A percentile compares a stretch with the other conserved stretches of the same genome.
phyloP scores from a whole-genome alignment of 2,888 invertebrate genomes.

The Oeneis ivallda region DNA sequence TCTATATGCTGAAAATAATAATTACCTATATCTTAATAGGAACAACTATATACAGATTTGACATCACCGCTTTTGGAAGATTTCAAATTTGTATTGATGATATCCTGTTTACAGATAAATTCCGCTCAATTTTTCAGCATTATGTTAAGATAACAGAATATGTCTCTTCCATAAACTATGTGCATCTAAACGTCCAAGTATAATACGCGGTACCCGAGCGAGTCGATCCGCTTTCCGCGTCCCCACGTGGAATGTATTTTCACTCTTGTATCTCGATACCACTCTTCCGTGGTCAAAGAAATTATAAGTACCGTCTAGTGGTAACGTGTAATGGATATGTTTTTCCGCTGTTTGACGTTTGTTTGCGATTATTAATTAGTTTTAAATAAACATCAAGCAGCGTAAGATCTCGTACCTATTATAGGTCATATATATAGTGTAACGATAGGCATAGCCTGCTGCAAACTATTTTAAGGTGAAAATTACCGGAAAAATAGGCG shows the following conservation, averaged over 20 bases:
- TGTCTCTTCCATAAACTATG: conserved; percentile 18
- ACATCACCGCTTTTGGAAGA: neutral
- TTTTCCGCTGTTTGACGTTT: conserved; percentile 35
- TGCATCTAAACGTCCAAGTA: neutral
- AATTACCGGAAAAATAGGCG: too few relatives aligned
- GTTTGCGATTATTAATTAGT: neutral
- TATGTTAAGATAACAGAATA: neutral
- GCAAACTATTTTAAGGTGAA: too few relatives aligned
- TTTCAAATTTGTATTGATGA: too few relatives aligned
- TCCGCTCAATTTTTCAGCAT: neutral
- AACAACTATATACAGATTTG: too few relatives aligned
- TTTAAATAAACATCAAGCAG: too few relatives aligned
- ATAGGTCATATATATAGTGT: too few relatives aligned
- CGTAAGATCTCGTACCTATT: too few relatives aligned
- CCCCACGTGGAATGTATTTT: conserved; percentile 62
- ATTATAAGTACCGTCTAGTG: conserved; percentile 1
- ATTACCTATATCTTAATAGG: too few relatives aligned
- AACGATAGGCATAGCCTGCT: too few relatives aligned
- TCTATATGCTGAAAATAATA: too few relatives aligned
- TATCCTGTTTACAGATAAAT: too few relatives aligned
- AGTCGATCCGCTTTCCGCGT: conserved; percentile 60
- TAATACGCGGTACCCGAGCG: conserved; percentile 33
- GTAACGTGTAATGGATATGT: conserved; percentile 42
- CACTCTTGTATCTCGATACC: conserved; percentile 69
- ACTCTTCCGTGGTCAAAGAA: conserved; percentile 64